Base-by-base conservation (phyloP, 2,797 vertebrate species). In the Pangasius mekongensis region DNA sequence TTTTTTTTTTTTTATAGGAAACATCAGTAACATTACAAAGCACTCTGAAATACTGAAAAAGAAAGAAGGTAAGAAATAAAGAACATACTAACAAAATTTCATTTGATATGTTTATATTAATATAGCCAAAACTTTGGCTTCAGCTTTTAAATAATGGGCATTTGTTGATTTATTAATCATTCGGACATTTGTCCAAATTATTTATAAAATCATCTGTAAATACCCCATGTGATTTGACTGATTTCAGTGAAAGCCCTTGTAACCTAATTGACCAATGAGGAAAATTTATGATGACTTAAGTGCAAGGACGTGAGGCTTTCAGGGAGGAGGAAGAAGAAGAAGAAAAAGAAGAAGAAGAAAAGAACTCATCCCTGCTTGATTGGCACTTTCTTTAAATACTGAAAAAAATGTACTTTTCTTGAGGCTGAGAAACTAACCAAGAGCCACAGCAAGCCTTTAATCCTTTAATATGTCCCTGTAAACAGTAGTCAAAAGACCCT, bases 331-430 rank as follows among this genome's bases (percentile, higher is more conserved):
- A 64, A 18, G 30, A 69, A 33, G 9, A 24, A 18, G n/a, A 64
- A 3, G 1, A 71, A 7, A 2, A 71, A 7, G 6, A 14, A 7
- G 2, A 27, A 5, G 0, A 69, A 47, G 24, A 49, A 76, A 18
- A 77, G 47, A 33, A 13, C 5, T 30, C 47, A 52, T 16, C 5
- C 14, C 43, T 43, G 9, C 30, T 54, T 56, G 43, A 87, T 83
- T 86, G 73, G 33, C 22, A 86, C 80, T 78, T 86, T 84, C 20
- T 80, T 80, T 69, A 67, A 80, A 85, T 67, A 66, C 81, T 83
- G 24, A 73, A 54, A 54, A 54, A 58, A 47, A 49, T 77, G 33
- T 78, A 43, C 73, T 71, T 74, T 7, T 78, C 22, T 76, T 78
- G 84, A 86, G 52, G 47, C 52, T 1, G 3, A n/a, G 58, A 4